Percentiles rank a stretch among this genome's conserved stretches.
Evolutionary conservation across 2,113 vertebrate species (phyloP).

Genomic region (Myotis brandtii): DNA sequence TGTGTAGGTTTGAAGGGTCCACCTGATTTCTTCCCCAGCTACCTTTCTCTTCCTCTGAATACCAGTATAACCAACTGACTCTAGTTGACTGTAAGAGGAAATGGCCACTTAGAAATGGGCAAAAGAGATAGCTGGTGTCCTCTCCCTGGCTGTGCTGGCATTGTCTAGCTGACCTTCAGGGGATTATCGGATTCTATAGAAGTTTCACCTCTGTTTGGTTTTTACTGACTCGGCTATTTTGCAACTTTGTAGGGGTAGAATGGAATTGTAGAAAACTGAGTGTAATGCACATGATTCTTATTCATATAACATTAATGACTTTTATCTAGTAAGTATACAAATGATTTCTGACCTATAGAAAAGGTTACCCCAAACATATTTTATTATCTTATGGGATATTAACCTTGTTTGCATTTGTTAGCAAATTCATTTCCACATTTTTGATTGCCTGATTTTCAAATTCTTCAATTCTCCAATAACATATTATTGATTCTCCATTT

Average conservation of each 20-base stretch:
- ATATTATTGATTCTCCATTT: background rate
- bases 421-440: background rate
- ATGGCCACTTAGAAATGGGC: background rate
- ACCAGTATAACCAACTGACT: background rate
- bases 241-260: background rate
- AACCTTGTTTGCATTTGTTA: background rate
- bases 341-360: background rate
- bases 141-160: background rate
- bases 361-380: background rate
- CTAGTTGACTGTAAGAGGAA: background rate
- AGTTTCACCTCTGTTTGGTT: background rate
- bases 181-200: background rate
- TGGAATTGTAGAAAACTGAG: background rate
- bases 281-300: background rate
- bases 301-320: background rate
- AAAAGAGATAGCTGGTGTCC: background rate
- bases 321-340: background rate
- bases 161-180: background rate
- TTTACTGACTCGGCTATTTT: background rate
- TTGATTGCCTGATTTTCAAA: conserved; percentile 3
- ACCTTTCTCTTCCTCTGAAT: background rate
- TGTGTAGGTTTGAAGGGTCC: background rate
- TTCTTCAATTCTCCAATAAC: background rate
- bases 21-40: background rate
- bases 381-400: background rate